A percentile compares a stretch with the other conserved stretches of the same genome.
These are phyloP conservation scores for Aporophyla nigra DNA, from an alignment of 2,888 invertebrate species.

Conservation along the genomic window DNA sequence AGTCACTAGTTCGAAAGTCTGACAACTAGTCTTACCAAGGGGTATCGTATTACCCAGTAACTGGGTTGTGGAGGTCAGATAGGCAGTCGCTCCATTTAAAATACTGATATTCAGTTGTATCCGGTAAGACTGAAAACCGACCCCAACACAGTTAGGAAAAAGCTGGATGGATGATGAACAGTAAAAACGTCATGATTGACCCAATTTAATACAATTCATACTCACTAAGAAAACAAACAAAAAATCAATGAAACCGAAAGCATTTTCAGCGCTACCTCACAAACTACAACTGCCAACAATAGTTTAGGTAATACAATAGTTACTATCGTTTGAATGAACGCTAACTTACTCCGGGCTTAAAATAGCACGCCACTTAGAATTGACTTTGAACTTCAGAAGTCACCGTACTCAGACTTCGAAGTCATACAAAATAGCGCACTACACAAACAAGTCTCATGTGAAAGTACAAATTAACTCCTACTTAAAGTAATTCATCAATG, in stretches of 20 bases:
- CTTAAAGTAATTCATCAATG: conserved; percentile 70
- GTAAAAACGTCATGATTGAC: too few relatives aligned
- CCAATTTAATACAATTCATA: too few relatives aligned
- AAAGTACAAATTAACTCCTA: conserved; percentile 61
- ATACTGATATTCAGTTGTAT: too few relatives aligned
- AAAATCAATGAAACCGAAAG: conserved; percentile 45
- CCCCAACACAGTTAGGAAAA: too few relatives aligned
- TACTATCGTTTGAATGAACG: conserved; percentile 68
- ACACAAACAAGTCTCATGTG: conserved; percentile 52
- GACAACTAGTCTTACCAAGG: too few relatives aligned
- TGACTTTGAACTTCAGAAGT: conserved; percentile 78
- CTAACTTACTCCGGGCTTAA: conserved; percentile 68
- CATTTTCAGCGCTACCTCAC: conserved; percentile 33
- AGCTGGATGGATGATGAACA: too few relatives aligned
- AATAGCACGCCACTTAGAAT: conserved; percentile 71
- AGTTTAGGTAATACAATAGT: conserved; percentile 67
- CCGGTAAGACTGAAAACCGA: too few relatives aligned
- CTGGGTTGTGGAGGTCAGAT: too few relatives aligned
- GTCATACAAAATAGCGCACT: conserved; percentile 65
- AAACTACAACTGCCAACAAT: conserved; percentile 67
- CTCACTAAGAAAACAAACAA: too few relatives aligned
- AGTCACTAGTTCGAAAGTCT: too few relatives aligned
- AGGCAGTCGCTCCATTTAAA: too few relatives aligned
- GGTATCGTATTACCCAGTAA: too few relatives aligned
- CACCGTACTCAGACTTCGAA: conserved; percentile 70